Evolutionary conservation across 2,113 vertebrate species (phyloP).

Genomic region (Isurus oxyrinchus): DNA sequence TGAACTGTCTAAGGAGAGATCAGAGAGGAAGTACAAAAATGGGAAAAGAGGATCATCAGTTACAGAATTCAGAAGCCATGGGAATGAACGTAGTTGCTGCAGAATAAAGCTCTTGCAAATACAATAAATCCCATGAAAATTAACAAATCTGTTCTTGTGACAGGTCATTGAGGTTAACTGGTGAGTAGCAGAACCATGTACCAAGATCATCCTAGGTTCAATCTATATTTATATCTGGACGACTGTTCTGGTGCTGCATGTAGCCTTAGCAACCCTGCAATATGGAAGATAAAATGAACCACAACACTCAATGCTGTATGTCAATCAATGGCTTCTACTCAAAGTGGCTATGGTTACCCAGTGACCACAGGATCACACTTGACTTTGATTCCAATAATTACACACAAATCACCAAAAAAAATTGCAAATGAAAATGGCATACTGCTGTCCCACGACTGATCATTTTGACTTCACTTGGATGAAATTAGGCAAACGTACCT

Average conservation of each 20-base stretch:
- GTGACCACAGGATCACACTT: no score
- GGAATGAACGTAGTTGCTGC: background rate
- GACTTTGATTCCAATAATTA: background rate
- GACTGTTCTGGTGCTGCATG: background rate
- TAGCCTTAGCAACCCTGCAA: background rate
- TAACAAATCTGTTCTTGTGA: no score
- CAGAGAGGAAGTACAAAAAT: background rate
- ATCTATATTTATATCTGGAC: background rate
- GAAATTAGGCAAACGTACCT: background rate
- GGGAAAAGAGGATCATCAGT: background rate
- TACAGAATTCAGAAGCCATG: background rate
- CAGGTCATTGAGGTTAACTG: background rate
- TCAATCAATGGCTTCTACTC: background rate
- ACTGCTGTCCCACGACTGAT: background rate
- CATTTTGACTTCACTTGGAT: background rate
- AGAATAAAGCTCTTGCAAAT: background rate
- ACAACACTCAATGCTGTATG: background rate
- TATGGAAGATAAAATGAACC: background rate
- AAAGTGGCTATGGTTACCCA: background rate
- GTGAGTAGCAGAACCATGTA: background rate
- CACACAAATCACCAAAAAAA: background rate
- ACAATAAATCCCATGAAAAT: background rate
- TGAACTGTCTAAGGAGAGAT: constrained; percentile 3
- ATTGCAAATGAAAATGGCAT: no score
- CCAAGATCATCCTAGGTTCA: background rate